phyloP scores from a whole-genome alignment of 2,113 vertebrate genomes.

The Plecturocebus donacophilus region DNA sequence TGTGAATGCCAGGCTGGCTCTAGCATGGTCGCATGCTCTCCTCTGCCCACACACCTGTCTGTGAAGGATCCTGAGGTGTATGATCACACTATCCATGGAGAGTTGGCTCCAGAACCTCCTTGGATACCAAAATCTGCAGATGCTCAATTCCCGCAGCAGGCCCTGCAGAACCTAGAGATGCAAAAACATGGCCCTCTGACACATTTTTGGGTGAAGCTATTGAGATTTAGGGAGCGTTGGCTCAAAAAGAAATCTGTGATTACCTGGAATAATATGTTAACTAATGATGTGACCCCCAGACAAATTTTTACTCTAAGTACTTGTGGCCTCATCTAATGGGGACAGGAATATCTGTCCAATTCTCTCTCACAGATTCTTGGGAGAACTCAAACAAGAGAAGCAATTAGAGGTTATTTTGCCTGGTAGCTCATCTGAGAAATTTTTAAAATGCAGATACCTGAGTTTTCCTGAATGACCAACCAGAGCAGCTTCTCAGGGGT shows the following conservation, averaged over 20 bases:
- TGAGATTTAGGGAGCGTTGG: not conserved
- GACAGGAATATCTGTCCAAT: accelerated
- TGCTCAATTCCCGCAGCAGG: not conserved
- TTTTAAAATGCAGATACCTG: not conserved
- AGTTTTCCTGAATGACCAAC: too few relatives aligned
- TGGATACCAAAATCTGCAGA: not conserved
- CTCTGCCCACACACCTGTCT: not conserved
- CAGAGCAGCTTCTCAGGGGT: accelerated
- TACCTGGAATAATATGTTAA: not conserved
- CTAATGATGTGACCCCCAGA: too few relatives aligned
- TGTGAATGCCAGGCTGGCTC: accelerated
- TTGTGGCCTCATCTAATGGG: not conserved
- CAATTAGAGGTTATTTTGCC: too few relatives aligned
- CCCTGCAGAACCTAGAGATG: not conserved
- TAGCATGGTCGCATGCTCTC: accelerated
- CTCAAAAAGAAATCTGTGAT: not conserved
- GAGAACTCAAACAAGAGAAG: not conserved
- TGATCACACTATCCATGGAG: too few relatives aligned
- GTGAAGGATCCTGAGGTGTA: not conserved
- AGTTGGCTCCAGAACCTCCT: not conserved
- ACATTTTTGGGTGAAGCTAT: not conserved
- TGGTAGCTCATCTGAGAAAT: not conserved
- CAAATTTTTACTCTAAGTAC: not conserved
- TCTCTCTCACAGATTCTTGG: not conserved
- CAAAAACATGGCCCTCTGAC: not conserved